Percentiles rank a stretch among this genome's conserved stretches.
Conservation (phyloP, 2,888 invertebrate genomes). For the Meiosimyza platycephala region DNA sequence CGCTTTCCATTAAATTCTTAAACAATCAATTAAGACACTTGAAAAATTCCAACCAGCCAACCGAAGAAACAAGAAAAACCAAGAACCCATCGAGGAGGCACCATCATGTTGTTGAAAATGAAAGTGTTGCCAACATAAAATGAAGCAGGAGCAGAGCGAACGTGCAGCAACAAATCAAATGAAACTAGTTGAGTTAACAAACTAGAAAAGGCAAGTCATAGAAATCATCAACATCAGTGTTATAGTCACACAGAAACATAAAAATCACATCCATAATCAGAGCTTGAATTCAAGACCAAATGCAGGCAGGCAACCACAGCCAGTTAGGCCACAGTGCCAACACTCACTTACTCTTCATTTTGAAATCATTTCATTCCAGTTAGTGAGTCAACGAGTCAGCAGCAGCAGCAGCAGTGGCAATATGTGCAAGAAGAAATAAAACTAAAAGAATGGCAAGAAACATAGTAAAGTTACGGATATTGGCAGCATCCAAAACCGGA, state of each 20-base stretch:
- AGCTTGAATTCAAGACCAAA: conserved; percentile 1
- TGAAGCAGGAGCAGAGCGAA: conserved; percentile 1
- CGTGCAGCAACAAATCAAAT: conserved; percentile 1
- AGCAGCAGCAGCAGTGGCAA: background rate
- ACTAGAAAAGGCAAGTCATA: background rate
- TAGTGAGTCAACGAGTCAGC: conserved; percentile 12
- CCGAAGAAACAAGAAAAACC: too few species aligned
- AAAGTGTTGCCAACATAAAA: conserved; percentile 34
- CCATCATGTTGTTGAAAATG: conserved; percentile 18
- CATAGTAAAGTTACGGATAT: conserved; percentile 1
- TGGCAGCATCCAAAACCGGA: background rate
- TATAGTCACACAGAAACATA: background rate
- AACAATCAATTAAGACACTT: conserved; percentile 11
- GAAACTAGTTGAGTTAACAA: background rate
- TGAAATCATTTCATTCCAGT: background rate
- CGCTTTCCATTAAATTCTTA: background rate
- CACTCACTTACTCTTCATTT: conserved; percentile 18
- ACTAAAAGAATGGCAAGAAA: background rate
- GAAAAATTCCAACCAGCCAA: conserved; percentile 17
- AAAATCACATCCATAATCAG: background rate
- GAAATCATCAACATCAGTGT: conserved; percentile 1
- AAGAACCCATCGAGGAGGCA: background rate
- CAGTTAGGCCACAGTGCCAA: background rate
- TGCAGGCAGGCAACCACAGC: conserved; percentile 6
- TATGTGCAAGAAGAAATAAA: background rate